Evolutionary conservation across 1,140 invertebrate species (phyloP), one percentile per base, ranked within the genome.

Genomic region (Drosophila orena): DNA sequence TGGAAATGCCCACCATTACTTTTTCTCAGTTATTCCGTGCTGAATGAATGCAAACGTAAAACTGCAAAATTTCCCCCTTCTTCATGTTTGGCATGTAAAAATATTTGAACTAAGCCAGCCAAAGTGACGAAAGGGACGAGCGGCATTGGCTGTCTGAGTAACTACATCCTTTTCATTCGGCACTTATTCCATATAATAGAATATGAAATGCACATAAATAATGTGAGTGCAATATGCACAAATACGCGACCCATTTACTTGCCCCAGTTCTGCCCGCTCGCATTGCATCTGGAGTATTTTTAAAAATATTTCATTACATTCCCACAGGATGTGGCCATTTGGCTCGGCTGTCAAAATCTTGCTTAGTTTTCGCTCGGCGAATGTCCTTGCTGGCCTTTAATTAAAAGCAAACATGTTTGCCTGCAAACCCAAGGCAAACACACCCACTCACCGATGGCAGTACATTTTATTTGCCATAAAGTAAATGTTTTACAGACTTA

Each of bases 341-440:
- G 30, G 34, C 47, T 44, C 22, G 59, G 22, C 59, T 37, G 65
- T 38, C 66, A 40, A 69, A 55, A 49, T 53, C 65, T 54, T 35
- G 49, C 50, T 71, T 70, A 71, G 64, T 42, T 43, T 20, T 37
- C 20, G 22, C 24, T 37, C 30, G 15, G 17, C 38, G 17, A 35
- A 20, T 43, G 55, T 61, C 47, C 42, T 52, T 44, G 37, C 44
- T 43, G 60, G 72, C 42, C 76, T 88, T 85, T 86, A 85, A 86
- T 85, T 81, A 81, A 85, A 85, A 88, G 74, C 78, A 85, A 88
- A 85, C 75, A 85, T 81, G 75, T 85, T 85, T 85, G 74, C 62
- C 71, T 46, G 50, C 64, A 70, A 81, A 81, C 77, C 79, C 70
- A 74, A 57, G 49, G 72, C 66, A 77, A 74, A 70, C 40, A 68